Evolutionary conservation across 1,140 invertebrate genomes (phyloP).

Genomic region (Radopholus similis): DNA sequence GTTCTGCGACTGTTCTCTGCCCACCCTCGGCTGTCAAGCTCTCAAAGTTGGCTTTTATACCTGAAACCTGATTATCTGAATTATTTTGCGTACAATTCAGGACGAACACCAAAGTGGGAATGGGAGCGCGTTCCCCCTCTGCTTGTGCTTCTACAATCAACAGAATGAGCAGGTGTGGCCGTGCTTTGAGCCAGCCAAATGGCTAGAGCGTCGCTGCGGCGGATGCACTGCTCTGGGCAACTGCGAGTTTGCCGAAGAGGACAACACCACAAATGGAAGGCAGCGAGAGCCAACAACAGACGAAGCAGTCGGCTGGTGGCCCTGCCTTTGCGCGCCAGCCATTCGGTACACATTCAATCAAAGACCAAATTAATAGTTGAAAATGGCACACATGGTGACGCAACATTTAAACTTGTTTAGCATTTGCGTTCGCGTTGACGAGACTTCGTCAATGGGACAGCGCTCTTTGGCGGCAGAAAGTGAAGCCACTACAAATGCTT

Average conservation of each 20-base stretch:
- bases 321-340: slow-evolving; percentile 49
- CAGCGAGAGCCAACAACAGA: neutral
- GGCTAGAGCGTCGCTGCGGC: slow-evolving; percentile 46
- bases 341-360: slow-evolving; percentile 47
- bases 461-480: too few relatives aligned
- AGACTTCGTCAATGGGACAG: too few relatives aligned
- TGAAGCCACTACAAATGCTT: slow-evolving; percentile 7
- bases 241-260: slow-evolving; percentile 40
- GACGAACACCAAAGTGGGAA: neutral
- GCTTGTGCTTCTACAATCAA: slow-evolving; percentile 56
- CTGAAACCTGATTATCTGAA: neutral
- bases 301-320: neutral
- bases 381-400: too few relatives aligned
- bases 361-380: neutral
- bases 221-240: slow-evolving; percentile 46
- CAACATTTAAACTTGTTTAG: slow-evolving; percentile 24
- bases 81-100: neutral
- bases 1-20: slow-evolving; percentile 29
- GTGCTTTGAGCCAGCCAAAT: slow-evolving; percentile 45
- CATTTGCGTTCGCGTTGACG: slow-evolving; percentile 57
- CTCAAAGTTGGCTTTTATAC: slow-evolving; percentile 34
- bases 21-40: slow-evolving; percentile 27
- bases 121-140: slow-evolving; percentile 13
- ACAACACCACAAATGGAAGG: neutral
- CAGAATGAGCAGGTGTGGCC: slow-evolving; percentile 56